These are phyloP conservation scores for Onychostoma macrolepis DNA, from an alignment of 2,113 vertebrate genomes.

Conservation along the genomic window DNA sequence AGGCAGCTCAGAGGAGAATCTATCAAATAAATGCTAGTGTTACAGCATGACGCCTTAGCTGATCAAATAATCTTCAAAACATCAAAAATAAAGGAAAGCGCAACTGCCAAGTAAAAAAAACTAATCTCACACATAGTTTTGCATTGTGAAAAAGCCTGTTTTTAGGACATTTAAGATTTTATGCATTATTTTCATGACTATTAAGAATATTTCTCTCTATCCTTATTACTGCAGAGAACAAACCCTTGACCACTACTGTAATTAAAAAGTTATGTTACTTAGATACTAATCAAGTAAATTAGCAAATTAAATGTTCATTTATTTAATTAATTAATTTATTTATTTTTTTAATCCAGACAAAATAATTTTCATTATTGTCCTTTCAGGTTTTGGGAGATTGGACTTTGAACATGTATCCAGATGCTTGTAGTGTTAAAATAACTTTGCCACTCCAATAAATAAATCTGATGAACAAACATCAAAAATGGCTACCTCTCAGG, in stretches of 20 bases:
- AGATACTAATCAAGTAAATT: background rate
- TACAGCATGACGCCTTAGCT: background rate
- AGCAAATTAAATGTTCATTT: background rate
- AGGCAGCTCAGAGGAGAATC: background rate
- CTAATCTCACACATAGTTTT: background rate
- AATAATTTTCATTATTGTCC: background rate
- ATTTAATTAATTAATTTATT: no score
- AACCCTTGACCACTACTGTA: background rate
- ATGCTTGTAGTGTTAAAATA: slow-evolving; percentile 4
- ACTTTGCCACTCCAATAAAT: slow-evolving; percentile 5
- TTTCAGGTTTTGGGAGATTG: background rate
- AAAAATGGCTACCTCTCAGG: background rate
- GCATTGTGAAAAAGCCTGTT: slow-evolving; percentile 14
- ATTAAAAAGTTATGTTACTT: background rate
- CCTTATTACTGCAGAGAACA: background rate
- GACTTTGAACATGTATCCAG: background rate
- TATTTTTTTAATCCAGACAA: background rate
- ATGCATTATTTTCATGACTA: background rate
- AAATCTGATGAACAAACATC: background rate
- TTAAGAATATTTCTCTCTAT: background rate
- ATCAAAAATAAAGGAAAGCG: background rate
- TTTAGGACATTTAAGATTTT: background rate
- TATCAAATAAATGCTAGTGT: background rate
- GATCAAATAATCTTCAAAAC: background rate
- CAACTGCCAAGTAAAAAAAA: background rate